Base-by-base conservation (phyloP, 2,888 invertebrate genomes). In the Corbicula japonica region DNA sequence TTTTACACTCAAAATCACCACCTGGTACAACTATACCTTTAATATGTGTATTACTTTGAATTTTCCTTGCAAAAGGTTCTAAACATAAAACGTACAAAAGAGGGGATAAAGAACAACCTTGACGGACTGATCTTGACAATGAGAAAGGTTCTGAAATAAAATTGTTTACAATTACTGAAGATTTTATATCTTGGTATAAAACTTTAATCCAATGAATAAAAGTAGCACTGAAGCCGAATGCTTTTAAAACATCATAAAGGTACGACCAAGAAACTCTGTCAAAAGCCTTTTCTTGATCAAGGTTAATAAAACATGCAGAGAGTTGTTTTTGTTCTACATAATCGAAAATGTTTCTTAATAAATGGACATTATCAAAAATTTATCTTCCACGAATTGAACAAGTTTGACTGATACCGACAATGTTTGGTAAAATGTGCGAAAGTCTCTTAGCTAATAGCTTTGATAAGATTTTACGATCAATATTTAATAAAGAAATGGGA, bases 201-300 rank as follows among this genome's bases (percentile, higher is more conserved):
- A n/a, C n/a, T n/a, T n/a, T n/a, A n/a, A n/a, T n/a, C n/a, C 58
- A 81, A n/a, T 76, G 50, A 21, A 81, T 68, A 38, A 86, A 76
- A 50, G 63, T 30, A 30, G 74, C 38, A 32, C 80, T 73, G 77
- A 87, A 83, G 8, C 85, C 83, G 60, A 79, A 84, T 6, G 62
- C 41, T 18, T 61, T 12, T 28, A 87, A 48, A 21, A 68, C 62
- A 48, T 76, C 54, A 68, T 78, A 80, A n/a, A 86, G 15, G 61
- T 65, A 86, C 26, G 72, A 65, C 56, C 81, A 78, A 48, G 62
- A 69, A n/a, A 85, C 85, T 48, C 84, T 60, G 52, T 86, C 84
- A 34, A 86, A 87, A 8, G 82, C 84, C 44, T 86, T 87, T 50
- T 78, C 79, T 69, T 86, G 87, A 56, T 87, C 85, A 38, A 84